Evolutionary conservation across 2,888 invertebrate genomes (phyloP), one percentile per base, ranked within the genome.

Genomic region (Chalcis sispes): DNA sequence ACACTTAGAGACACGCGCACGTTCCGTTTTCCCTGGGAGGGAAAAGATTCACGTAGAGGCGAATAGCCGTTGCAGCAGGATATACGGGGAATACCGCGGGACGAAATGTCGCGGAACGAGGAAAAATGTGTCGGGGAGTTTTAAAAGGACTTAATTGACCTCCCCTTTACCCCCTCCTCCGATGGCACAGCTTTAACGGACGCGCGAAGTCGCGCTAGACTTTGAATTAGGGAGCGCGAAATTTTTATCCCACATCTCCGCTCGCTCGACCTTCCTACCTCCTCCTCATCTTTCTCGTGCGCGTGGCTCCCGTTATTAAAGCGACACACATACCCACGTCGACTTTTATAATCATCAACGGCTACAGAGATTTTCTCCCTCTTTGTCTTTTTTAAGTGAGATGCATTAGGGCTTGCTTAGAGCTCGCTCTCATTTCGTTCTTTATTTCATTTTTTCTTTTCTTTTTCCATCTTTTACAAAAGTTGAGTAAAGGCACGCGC

Each of bases 131-230:
- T 8, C 5, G 13, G 27, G 23, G 56, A 23, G 54, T 25, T 48
- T 64, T 66, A 73, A 73, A 66, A 73, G 73, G 59, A 59, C 73
- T 66, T 73, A 73, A 73, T 73, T 73, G 59, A 66, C 72, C 64
- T n/a, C n/a, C n/a, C n/a, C n/a, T n/a, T n/a, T n/a, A n/a, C n/a
- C n/a, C n/a, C n/a, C n/a, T n/a, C n/a, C n/a, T n/a, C n/a, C n/a
- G n/a, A n/a, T n/a, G n/a, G n/a, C n/a, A n/a, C n/a, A n/a, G 25
- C 56, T 56, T 56, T 25, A 5, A 32, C 29, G 48, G 4, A 46
- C 29, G 48, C 3, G 27, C 32, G 50, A 40, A 46, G 8, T 59
- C 56, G n/a, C 56, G 59, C 7, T 23, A 20, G 64, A 40, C 64
- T 40, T 25, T 66, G 29, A 29, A 56, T 58, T 56, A 61, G 61